Conservation (phyloP, 2,113 vertebrate species). For the Ammodytes marinus region DNA sequence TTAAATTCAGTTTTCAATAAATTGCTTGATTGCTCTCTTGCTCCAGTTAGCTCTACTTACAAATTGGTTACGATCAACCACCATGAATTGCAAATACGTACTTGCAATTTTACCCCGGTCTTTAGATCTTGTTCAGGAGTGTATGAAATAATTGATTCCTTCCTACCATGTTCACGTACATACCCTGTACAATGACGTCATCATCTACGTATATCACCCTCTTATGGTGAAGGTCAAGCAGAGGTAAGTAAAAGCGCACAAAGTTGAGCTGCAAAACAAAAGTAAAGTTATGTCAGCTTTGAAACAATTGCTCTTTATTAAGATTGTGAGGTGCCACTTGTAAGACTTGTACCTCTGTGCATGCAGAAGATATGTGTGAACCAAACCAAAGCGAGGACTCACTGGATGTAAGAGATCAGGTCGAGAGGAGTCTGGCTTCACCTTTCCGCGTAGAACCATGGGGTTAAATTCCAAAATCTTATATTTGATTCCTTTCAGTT, state of each 20-base stretch:
- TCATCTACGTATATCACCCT: constrained; percentile 96
- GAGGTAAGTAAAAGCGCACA: constrained; percentile 94
- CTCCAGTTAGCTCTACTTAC: too few relatives aligned
- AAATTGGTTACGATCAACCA: too few relatives aligned
- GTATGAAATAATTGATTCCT: background rate
- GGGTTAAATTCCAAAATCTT: constrained; percentile 96
- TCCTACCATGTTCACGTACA: background rate
- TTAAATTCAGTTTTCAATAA: too few relatives aligned
- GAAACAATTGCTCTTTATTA: background rate
- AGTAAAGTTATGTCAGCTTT: background rate
- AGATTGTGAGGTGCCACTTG: background rate
- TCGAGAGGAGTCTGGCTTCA: constrained; percentile 91
- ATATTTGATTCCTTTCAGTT: constrained; percentile 91
- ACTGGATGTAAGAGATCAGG: constrained; percentile 97
- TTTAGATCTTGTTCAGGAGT: too few relatives aligned
- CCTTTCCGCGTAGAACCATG: constrained; percentile 92
- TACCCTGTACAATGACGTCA: constrained; percentile 98
- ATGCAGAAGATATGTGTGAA: background rate
- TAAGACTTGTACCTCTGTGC: background rate
- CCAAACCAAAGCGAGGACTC: constrained; percentile 76
- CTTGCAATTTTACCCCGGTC: too few relatives aligned
- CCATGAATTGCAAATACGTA: too few relatives aligned
- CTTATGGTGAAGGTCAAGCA: constrained; percentile 90
- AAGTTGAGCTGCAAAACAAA: constrained; percentile 92
- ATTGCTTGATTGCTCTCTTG: too few relatives aligned